Percentiles rank a stretch among this genome's conserved stretches.
These are phyloP conservation scores for Mylabris phalerata DNA, from an alignment of 1,140 invertebrate species.

Conservation along the genomic window DNA sequence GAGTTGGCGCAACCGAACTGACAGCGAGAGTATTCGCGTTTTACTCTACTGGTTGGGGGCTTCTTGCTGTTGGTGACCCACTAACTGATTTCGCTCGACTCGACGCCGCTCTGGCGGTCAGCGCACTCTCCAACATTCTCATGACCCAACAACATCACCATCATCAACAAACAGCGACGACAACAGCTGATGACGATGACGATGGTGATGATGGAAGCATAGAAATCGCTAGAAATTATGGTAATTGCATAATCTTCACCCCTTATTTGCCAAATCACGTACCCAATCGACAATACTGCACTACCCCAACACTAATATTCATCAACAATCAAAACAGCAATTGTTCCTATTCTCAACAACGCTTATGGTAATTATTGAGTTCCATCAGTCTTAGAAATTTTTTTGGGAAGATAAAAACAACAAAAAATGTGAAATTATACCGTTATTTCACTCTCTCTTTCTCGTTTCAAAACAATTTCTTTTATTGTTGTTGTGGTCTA, in stretches of 20 bases:
- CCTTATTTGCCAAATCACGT: no score
- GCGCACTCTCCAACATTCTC: constrained; percentile 27
- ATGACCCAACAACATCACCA: background rate
- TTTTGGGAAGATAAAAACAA: no score
- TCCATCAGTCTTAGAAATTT: no score
- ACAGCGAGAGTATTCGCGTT: constrained; percentile 24
- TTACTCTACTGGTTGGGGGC: background rate
- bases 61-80: constrained; percentile 34
- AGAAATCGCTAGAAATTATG: no score
- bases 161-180: background rate
- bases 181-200: no score
- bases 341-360: no score
- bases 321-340: no score
- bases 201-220: no score
- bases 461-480: constrained; percentile 5
- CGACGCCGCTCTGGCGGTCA: constrained; percentile 21
- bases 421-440: constrained; percentile 8
- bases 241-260: no score
- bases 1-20: constrained; percentile 11
- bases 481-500: constrained; percentile 12
- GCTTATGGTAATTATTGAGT: no score
- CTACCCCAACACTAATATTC: no score
- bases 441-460: constrained; percentile 15
- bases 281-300: no score
- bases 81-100: constrained; percentile 38